A percentile compares a stretch with the other conserved stretches of the same genome.
phyloP scores from a whole-genome alignment of 2,888 invertebrate species.

The Amphipoea lucens region DNA sequence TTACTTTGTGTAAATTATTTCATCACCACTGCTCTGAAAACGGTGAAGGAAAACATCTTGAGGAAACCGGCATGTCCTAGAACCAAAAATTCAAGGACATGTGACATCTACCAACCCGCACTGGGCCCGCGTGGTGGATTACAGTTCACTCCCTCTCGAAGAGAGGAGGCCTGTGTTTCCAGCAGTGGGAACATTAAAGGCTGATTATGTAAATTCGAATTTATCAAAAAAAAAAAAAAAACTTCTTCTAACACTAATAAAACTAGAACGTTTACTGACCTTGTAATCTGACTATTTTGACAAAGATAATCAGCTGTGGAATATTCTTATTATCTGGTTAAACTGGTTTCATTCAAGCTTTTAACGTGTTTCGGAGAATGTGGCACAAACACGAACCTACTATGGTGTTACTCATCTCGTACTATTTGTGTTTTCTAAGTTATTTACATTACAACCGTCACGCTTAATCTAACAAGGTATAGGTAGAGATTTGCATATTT shows the following conservation, averaged over 20 bases:
- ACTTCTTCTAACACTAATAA: background rate
- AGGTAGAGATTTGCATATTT: slow-evolving; percentile 26
- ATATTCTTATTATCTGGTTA: slow-evolving; percentile 52
- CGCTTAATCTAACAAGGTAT: slow-evolving; percentile 10
- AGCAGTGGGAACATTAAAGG: too few relatives aligned
- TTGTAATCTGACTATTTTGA: slow-evolving; percentile 49
- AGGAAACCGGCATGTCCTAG: too few relatives aligned
- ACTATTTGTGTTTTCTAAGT: slow-evolving; percentile 57
- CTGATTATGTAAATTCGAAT: too few relatives aligned
- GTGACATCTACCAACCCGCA: too few relatives aligned
- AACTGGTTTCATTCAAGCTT: slow-evolving; percentile 62
- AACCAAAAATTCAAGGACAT: too few relatives aligned
- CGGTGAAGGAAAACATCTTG: too few relatives aligned
- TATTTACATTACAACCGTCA: slow-evolving; percentile 51
- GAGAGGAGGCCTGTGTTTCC: too few relatives aligned
- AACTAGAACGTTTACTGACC: slow-evolving; percentile 32
- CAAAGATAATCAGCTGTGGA: slow-evolving; percentile 53
- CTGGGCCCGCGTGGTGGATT: too few relatives aligned
- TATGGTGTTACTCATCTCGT: slow-evolving; percentile 56
- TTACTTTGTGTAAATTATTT: too few relatives aligned
- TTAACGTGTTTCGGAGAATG: slow-evolving; percentile 59
- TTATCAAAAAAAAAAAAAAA: background rate
- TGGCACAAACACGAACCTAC: slow-evolving; percentile 56
- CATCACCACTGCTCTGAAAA: too few relatives aligned
- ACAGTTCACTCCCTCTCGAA: too few relatives aligned